A percentile compares a stretch with the other conserved stretches of the same genome.
Conservation (phyloP, 2,797 vertebrate genomes). For the Hoplostethus atlanticus region DNA sequence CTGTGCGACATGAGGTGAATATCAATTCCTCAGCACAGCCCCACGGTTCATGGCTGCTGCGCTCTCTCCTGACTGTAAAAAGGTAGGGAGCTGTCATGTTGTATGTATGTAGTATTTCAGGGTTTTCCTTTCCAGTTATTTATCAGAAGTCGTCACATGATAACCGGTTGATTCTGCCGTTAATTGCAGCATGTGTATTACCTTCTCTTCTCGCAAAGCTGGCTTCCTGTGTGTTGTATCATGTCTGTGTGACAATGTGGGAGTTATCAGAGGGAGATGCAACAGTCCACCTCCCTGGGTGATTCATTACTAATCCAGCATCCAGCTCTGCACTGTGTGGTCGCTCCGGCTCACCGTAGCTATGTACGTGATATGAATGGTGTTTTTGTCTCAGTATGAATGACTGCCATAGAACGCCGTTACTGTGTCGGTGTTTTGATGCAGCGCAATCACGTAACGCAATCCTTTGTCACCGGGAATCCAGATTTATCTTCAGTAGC, state of each 20-base stretch:
- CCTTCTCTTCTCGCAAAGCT: slow-evolving; percentile 18
- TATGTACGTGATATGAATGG: slow-evolving; percentile 81
- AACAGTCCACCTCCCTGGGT: slow-evolving; percentile 79
- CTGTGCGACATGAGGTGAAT: slow-evolving; percentile 80
- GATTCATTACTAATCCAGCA: slow-evolving; percentile 78
- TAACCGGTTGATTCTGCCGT: slow-evolving; percentile 67
- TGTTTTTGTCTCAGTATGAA: slow-evolving; percentile 76
- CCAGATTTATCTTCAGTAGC: slow-evolving; percentile 62
- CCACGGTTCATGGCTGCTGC: slow-evolving; percentile 59
- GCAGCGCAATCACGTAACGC: slow-evolving; percentile 53
- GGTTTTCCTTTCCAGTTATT: slow-evolving; percentile 18
- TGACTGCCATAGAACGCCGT: slow-evolving; percentile 70
- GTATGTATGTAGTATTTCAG: background rate
- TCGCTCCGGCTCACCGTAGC: slow-evolving; percentile 73
- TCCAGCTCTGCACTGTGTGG: slow-evolving; percentile 76
- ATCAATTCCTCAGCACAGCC: slow-evolving; percentile 72
- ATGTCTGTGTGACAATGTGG: slow-evolving; percentile 69
- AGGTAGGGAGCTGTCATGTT: slow-evolving; percentile 51
- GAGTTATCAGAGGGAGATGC: slow-evolving; percentile 74
- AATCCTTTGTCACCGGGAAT: slow-evolving; percentile 51
- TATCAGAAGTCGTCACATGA: slow-evolving; percentile 29
- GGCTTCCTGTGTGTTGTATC: slow-evolving; percentile 53
- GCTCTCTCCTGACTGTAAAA: slow-evolving; percentile 52
- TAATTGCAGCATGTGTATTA: background rate
- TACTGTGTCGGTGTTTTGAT: slow-evolving; percentile 67